Percentiles rank a stretch among this genome's conserved stretches.
phyloP scores from a whole-genome alignment of 2,888 invertebrate species.

The Lasioglossum figueresi region DNA sequence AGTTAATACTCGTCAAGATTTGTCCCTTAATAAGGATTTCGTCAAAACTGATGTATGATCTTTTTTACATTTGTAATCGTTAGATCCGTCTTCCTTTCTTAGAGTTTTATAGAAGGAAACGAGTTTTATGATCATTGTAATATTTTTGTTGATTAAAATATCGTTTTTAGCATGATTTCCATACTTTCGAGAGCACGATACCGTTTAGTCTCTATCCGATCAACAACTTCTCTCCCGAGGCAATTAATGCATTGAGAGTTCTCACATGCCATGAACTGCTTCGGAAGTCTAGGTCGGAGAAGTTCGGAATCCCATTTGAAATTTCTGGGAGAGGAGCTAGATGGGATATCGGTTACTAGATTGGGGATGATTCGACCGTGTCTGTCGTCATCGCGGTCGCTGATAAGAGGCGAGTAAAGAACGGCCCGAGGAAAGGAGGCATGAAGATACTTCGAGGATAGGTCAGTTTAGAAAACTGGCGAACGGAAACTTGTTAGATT shows the following conservation, averaged over 20 bases:
- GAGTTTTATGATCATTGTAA: not conserved
- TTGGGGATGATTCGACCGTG: not conserved
- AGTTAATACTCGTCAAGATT: not conserved
- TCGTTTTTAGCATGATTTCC: too few relatives aligned
- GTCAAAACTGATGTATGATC: not conserved
- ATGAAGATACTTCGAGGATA: not conserved
- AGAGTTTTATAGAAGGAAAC: not conserved
- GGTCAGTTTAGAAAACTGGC: slow-evolving; percentile 6
- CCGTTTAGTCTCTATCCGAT: not conserved
- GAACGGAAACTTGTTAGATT: slow-evolving; percentile 49
- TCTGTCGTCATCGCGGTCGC: not conserved
- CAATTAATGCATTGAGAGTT: not conserved
- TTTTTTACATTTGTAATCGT: not conserved
- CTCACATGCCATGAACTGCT: not conserved
- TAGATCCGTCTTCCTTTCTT: not conserved
- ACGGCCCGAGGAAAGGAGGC: not conserved
- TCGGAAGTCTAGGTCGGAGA: not conserved
- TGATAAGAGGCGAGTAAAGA: too few relatives aligned
- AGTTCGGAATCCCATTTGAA: slow-evolving; percentile 8
- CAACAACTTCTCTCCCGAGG: not conserved
- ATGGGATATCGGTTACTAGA: slow-evolving; percentile 3
- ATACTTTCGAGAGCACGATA: not conserved
- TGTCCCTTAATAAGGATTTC: not conserved
- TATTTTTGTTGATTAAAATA: too few relatives aligned
- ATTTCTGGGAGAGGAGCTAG: slow-evolving; percentile 9